Base-by-base conservation (phyloP, 1,140 invertebrate species). In the Penaeus vannamei region DNA sequence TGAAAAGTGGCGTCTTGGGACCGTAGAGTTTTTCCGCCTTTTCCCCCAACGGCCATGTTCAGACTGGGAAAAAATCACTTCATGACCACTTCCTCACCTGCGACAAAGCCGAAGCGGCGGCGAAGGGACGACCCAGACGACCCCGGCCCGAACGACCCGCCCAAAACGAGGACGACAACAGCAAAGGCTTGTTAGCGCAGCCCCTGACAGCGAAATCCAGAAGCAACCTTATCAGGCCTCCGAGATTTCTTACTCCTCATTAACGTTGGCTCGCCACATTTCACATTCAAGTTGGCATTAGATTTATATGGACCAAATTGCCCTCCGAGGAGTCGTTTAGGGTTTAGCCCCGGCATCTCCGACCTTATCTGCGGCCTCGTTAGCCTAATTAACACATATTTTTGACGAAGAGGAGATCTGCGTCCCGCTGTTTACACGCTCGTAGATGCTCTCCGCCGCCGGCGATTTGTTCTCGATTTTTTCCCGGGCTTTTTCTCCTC, bases 271-370 rank as follows among this genome's bases (percentile, higher is more conserved):
- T 85, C 29, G 72, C 87, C 83, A 85, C 87, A 89, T 89, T 89
- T 89, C 87, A 89, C 87, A 89, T 89, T 89, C 87, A 89, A 89
- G 82, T 85, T 89, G 83, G 83, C 87, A 85, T 89, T 79, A 89
- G 83, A 89, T 89, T 89, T 89, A 89, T 89, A 84, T 80, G 69
- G 62, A 60, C 87, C 66, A 89, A 89, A 89, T 89, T 85, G 77
- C 82, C 60, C 87, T 85, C 87, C 19, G 59, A 89, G 87, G 87
- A 89, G 87, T 85, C 87, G 87, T 89, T 89, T 80, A 36, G 60
- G 83, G 83, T 80, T 80, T 81, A 83, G 80, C 46, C 64, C 46
- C 46, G 66, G 86, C 64, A 69, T 84, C 72, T 76, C 81, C 66
- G 53, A 53, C 14, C 86, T 88, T 88, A 88, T 88, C 86, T 88